Percentiles rank a stretch among this genome's conserved stretches.
Conservation (phyloP, 2,888 invertebrate genomes). For the Cephus pulcher region DNA sequence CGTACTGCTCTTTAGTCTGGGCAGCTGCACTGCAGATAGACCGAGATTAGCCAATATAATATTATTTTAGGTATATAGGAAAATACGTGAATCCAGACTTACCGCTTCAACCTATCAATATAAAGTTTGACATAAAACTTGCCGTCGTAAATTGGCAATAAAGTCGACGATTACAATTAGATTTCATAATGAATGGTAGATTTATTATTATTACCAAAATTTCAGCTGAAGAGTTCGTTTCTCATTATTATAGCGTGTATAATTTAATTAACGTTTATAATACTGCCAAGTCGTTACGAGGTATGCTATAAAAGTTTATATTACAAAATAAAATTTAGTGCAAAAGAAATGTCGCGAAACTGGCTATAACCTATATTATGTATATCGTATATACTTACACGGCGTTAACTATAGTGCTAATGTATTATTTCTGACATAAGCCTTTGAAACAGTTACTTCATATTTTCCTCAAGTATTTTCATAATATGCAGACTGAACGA, state of each 20-base stretch:
- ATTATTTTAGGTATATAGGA: background rate
- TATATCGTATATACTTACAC: background rate
- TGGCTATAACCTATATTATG: background rate
- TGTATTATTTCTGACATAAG: background rate
- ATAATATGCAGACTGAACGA: background rate
- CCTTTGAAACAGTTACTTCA: background rate
- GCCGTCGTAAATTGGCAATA: background rate
- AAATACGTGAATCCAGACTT: background rate
- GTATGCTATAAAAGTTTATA: background rate
- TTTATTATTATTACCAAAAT: background rate
- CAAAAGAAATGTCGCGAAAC: background rate
- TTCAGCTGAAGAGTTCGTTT: background rate
- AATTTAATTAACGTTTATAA: background rate
- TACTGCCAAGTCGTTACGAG: background rate
- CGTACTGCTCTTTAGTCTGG: background rate
- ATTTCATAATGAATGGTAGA: background rate
- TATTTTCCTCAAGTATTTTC: background rate
- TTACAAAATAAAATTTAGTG: background rate
- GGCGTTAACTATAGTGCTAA: background rate
- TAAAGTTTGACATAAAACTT: background rate
- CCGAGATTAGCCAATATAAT: background rate
- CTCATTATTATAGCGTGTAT: background rate
- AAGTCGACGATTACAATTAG: background rate
- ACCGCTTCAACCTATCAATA: background rate
- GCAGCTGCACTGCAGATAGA: background rate